Evolutionary conservation across 1,140 invertebrate genomes (phyloP), one percentile per base, ranked within the genome.

Genomic region (Galendromus occidentalis): DNA sequence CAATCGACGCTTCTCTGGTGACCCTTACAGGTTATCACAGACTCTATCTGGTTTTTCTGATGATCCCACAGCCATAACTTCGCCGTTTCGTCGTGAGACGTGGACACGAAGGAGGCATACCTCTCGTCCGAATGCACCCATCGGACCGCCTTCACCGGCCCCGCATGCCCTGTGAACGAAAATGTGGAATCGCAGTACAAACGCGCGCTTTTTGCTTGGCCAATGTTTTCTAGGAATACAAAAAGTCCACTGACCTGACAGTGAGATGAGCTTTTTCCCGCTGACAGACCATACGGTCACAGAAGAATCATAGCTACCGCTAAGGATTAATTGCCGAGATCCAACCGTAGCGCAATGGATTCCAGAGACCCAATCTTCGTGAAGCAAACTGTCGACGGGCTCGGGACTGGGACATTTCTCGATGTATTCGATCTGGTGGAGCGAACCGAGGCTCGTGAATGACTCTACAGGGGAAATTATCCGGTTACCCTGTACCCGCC

Each of bases 71-170:
- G 81, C 92, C 92, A 97, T 42, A 96, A 75, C 77, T 90, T 85
- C 0, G 85, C 83, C 1, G 87, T 89, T 75, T 95, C 88, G 77
- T 98, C 93, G 76, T 92, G 88, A 18, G 91, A 94, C 28, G 82
- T 85, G 79, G 85, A 87, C 59, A 74, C 76, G 76, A 76, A 76
- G 68, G 47, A 67, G 66, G 12, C 51, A 59, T 59, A 2, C 14
- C 1, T 59, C 2, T 33, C 51, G 22, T 59, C 20, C 25, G 25
- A 59, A 5, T 82, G 81, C 55, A 94, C 80, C 91, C 91, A 96
- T 20, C 83, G 77, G 0, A 96, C 87, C 51, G 84, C 84, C 79
- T 92, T 93, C 1, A 94, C 81, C 20, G 86, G 86, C 39, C 82
- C 85, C 33, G 82, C 82, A 74, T 98, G 93, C 1, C 87, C 89